A percentile compares a stretch with the other conserved stretches of the same genome.
Evolutionary conservation across 2,888 invertebrate species (phyloP).

Genomic region (Cyrtodaria siliqua): DNA sequence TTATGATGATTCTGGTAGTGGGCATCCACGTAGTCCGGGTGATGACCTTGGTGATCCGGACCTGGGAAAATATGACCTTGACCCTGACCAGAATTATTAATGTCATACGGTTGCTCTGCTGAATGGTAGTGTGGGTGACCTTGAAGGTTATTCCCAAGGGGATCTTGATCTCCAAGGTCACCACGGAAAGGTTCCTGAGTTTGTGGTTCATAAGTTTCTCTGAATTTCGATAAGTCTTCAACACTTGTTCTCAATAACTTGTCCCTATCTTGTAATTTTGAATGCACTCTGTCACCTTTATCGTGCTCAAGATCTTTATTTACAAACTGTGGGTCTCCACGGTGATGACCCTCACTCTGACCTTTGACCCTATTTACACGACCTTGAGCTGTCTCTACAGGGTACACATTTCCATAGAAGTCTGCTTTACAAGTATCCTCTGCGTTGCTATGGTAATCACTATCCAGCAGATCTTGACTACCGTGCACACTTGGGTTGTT

Average conservation of each 20-base stretch:
- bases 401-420: slow-evolving; percentile 54
- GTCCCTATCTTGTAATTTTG: slow-evolving; percentile 23
- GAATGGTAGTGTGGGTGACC: slow-evolving; percentile 44
- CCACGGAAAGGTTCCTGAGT: slow-evolving; percentile 33
- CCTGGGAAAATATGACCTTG: slow-evolving; percentile 48
- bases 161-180: slow-evolving; percentile 23
- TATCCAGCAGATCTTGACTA: slow-evolving; percentile 49
- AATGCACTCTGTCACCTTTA: background rate
- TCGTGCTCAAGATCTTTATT: slow-evolving; percentile 20
- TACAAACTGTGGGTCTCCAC: slow-evolving; percentile 11
- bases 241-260: slow-evolving; percentile 45
- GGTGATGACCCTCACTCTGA: slow-evolving; percentile 19
- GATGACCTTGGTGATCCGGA: slow-evolving; percentile 22
- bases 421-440: slow-evolving; percentile 37
- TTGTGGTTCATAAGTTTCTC: slow-evolving; percentile 35
- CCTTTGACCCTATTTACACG: slow-evolving; percentile 3
- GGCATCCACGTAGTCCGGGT: slow-evolving; percentile 5
- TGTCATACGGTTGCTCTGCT: slow-evolving; percentile 58
- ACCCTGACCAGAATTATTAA: slow-evolving; percentile 30
- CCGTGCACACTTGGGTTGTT: slow-evolving; percentile 37
- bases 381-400: slow-evolving; percentile 24
- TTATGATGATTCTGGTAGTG: slow-evolving; percentile 36
- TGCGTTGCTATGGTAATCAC: slow-evolving; percentile 59
- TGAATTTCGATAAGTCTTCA: slow-evolving; percentile 49
- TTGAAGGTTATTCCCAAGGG: slow-evolving; percentile 20